These are phyloP conservation scores for Calycopis cecrops DNA, from an alignment of 1,140 invertebrate genomes.

Conservation along the genomic window DNA sequence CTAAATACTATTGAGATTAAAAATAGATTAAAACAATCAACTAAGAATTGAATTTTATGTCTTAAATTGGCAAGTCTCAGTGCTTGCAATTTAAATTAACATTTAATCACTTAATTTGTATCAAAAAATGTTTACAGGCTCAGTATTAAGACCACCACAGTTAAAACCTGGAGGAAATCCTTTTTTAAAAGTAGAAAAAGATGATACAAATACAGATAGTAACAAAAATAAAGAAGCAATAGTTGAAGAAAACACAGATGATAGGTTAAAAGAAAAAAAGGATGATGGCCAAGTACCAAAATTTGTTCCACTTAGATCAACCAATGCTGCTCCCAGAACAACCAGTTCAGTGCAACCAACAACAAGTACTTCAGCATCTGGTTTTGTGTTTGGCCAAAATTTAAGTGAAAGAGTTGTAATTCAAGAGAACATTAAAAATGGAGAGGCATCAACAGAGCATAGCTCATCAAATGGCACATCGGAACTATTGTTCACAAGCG, in stretches of 20 bases:
- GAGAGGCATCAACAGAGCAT: slow-evolving; percentile 55
- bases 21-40: too few species aligned
- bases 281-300: slow-evolving; percentile 54
- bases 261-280: slow-evolving; percentile 44
- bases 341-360: slow-evolving; percentile 42
- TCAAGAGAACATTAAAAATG: slow-evolving; percentile 53
- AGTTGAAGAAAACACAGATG: slow-evolving; percentile 32
- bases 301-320: slow-evolving; percentile 65
- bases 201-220: slow-evolving; percentile 28
- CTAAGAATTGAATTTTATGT: too few species aligned
- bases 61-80: too few species aligned
- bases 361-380: slow-evolving; percentile 57
- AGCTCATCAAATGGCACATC: slow-evolving; percentile 75
- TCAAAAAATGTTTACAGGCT: slow-evolving; percentile 36
- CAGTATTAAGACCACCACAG: slow-evolving; percentile 59
- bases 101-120: neutral
- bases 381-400: slow-evolving; percentile 95
- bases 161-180: slow-evolving; percentile 59
- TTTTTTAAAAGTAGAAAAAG: slow-evolving; percentile 50
- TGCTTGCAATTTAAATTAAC: neutral
- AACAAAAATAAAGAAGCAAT: slow-evolving; percentile 31
- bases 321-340: slow-evolving; percentile 54
- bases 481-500: slow-evolving; percentile 77
- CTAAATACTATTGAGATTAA: too few species aligned
- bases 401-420: slow-evolving; percentile 86